phyloP scores from a whole-genome alignment of 2,797 vertebrate genomes.

The Bucorvus abyssinicus region DNA sequence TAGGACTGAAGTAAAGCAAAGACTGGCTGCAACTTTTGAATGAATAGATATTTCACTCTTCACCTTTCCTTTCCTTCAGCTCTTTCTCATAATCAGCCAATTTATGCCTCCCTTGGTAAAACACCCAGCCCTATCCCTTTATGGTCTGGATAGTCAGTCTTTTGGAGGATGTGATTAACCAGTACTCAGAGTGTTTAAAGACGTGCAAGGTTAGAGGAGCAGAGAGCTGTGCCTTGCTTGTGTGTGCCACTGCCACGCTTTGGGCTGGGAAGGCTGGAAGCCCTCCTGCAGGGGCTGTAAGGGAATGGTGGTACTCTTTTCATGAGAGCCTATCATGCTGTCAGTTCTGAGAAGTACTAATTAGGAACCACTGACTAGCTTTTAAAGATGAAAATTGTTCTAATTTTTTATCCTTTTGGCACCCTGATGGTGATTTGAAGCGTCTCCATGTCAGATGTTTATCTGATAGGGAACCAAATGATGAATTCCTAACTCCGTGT shows the following conservation, averaged over 20 bases:
- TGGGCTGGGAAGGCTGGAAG: fast-evolving
- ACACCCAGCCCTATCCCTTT: neutral
- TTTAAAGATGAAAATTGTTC: neutral
- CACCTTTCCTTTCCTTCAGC: neutral
- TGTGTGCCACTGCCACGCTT: fast-evolving
- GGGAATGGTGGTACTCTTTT: fast-evolving
- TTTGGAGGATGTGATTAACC: neutral
- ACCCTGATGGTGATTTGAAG: neutral
- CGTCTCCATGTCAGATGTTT: neutral
- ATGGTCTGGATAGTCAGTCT: neutral
- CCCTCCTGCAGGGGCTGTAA: neutral
- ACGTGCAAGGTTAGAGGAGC: neutral
- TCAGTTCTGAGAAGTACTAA: neutral
- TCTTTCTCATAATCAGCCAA: neutral
- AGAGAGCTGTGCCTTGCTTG: neutral
- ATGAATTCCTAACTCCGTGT: neutral
- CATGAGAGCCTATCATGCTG: fast-evolving
- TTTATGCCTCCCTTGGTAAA: neutral
- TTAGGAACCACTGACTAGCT: neutral
- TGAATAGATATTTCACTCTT: neutral
- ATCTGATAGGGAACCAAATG: neutral
- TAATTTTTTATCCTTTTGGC: neutral
- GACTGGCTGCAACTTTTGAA: neutral
- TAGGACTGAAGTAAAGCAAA: neutral
- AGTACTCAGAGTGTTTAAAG: neutral